Evolutionary conservation across 92 coral and sea anemone genomes (phyloP), one percentile per base, ranked within the genome.

Genomic region (Siderastrea radians): DNA sequence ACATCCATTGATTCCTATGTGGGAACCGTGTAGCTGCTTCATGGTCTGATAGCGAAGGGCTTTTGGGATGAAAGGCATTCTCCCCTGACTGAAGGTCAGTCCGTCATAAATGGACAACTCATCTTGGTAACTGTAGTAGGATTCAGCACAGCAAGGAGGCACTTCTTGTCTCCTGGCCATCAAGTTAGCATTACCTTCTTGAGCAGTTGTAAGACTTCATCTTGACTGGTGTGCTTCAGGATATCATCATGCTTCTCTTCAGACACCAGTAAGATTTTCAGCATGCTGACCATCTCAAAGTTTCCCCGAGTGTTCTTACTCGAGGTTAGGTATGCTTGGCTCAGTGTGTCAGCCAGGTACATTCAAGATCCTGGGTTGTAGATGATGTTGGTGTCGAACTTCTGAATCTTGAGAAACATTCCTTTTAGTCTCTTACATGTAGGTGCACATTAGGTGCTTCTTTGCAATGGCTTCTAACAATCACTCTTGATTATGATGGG

Each of bases 361-460:
- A 90, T 85, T 60, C 59, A 26, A 6, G 86, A 59, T 13, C 93
- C 86, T 46, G 87, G 93, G 50, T 71, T 77, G 71, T 90, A 85
- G 66, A 59, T 52, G 47, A 80, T 68, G n/a, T 51, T 59, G 46
- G 68, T 58, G 68, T 86, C 90, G 46, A 79, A 75, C 53, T 72
- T 77, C 86, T 91, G 91, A 19, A 78, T 12, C 74, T 81, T 86
- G 64, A 86, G 87, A 44, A 91, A 17, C 92, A 92, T 92, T 61
- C 84, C 38, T 26, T 26, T 26, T 26, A 26, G 38, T 26, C 38
- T 26, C 38, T 26, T 26, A 26, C 38, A 26, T 26, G 38, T 92
- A 12, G 95, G 92, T 66, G 95, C 95, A 51, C 53, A 72, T 79
- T 7, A 92, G 79, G 1, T 92, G 88, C 78, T 88, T 92, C 84